A percentile compares a stretch with the other conserved stretches of the same genome.
Evolutionary conservation across 2,113 vertebrate genomes (phyloP).

Genomic region (Cichladusa arquata): DNA sequence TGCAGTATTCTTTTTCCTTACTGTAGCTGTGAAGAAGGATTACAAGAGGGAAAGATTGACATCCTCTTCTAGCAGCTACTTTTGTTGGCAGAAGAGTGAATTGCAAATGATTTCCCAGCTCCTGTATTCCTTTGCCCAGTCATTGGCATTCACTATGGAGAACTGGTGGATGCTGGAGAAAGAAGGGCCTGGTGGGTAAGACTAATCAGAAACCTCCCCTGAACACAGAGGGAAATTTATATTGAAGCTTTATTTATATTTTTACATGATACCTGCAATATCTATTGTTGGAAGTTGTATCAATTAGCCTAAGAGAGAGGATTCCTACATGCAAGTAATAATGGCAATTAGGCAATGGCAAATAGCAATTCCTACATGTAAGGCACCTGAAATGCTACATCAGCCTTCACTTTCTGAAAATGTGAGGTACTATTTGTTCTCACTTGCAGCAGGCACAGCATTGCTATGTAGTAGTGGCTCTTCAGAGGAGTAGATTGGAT

Average conservation of each 20-base stretch:
- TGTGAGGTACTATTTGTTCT: not conserved
- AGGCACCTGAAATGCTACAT: not conserved
- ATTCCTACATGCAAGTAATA: not conserved
- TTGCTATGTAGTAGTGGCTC: not conserved
- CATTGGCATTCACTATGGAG: not conserved
- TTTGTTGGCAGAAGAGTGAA: not conserved
- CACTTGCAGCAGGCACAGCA: not conserved
- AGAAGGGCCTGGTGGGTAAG: not conserved
- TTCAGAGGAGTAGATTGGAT: not conserved
- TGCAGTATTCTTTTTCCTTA: not conserved
- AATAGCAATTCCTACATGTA: not conserved
- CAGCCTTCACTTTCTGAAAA: not conserved
- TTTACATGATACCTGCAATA: not conserved
- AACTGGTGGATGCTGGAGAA: not conserved
- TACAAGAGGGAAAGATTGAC: not conserved
- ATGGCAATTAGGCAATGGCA: not conserved
- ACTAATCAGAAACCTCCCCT: not conserved
- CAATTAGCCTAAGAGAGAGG: not conserved
- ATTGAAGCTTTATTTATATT: not conserved
- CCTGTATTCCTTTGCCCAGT: not conserved
- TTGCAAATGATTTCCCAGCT: not conserved
- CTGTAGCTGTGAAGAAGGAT: not conserved
- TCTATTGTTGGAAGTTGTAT: not conserved
- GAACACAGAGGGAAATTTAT: not conserved
- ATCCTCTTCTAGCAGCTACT: not conserved